Percentiles rank a stretch among this genome's conserved stretches.
Evolutionary conservation across 2,888 invertebrate genomes (phyloP).

Genomic region (Eupithecia vulgata): DNA sequence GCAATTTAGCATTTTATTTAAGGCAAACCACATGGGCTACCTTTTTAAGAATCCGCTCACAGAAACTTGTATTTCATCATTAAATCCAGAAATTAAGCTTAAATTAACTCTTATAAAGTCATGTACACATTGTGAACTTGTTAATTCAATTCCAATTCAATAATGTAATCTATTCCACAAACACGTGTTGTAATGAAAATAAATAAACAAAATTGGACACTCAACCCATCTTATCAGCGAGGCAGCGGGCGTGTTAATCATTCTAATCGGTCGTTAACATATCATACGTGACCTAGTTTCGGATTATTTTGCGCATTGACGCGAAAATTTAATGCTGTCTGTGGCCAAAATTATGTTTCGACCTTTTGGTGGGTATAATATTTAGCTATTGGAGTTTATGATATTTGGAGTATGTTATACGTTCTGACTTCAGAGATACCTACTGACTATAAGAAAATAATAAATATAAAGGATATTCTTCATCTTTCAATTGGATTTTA

Average conservation of each 20-base stretch:
- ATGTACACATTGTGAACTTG: neutral
- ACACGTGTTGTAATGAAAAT: conserved; percentile 7
- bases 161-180: neutral
- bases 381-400: neutral
- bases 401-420: neutral
- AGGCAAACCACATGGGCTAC: neutral
- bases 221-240: conserved; percentile 25
- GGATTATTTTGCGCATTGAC: neutral
- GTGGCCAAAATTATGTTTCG: neutral
- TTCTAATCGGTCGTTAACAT: conserved; percentile 41
- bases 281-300: conserved; percentile 34
- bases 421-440: neutral
- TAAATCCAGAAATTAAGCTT: neutral
- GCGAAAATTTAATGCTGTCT: conserved; percentile 1
- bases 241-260: conserved; percentile 14
- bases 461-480: neutral
- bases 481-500: neutral
- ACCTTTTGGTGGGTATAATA: neutral
- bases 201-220: conserved; percentile 12
- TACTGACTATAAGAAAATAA: neutral
- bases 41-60: neutral
- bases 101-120: no score
- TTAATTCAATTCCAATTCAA: neutral
- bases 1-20: no score
- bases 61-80: neutral